phyloP scores from a whole-genome alignment of 2,888 invertebrate species.

The Ditula angustiorana region DNA sequence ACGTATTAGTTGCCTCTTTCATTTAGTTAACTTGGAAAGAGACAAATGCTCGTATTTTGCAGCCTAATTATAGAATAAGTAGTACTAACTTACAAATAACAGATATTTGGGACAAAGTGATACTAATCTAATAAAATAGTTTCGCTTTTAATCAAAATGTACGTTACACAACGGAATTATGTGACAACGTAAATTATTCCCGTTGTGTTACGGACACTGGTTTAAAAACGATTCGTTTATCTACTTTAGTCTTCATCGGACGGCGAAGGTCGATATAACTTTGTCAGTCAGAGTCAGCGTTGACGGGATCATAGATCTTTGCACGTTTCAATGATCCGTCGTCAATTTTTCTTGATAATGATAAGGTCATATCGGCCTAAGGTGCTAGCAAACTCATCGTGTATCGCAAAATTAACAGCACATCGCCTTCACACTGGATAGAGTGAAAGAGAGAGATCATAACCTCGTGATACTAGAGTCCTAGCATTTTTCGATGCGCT shows the following conservation, averaged over 20 bases:
- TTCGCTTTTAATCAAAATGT: neutral
- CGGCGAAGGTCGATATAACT: constrained; percentile 2
- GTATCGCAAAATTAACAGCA: neutral
- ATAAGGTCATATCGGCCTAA: neutral
- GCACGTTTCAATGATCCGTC: neutral
- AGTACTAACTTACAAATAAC: too few relatives aligned
- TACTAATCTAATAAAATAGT: neutral
- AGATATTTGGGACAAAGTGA: neutral
- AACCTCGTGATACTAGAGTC: neutral
- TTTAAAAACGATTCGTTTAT: constrained; percentile 24
- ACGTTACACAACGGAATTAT: neutral
- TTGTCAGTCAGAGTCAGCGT: neutral
- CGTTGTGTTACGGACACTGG: neutral
- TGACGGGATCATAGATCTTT: neutral
- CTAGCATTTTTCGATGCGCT: neutral
- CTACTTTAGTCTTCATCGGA: constrained; percentile 30
- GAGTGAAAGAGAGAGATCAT: neutral
- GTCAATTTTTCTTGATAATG: neutral
- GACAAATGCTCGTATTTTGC: neutral
- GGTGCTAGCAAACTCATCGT: neutral
- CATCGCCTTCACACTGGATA: neutral
- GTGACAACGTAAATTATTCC: neutral
- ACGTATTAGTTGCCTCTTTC: constrained; percentile 2
- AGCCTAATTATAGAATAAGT: too few relatives aligned
- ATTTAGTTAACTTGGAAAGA: neutral